These are phyloP conservation scores for Entosphenus tridentatus DNA, from an alignment of 2,113 vertebrate species.

Conservation along the genomic window DNA sequence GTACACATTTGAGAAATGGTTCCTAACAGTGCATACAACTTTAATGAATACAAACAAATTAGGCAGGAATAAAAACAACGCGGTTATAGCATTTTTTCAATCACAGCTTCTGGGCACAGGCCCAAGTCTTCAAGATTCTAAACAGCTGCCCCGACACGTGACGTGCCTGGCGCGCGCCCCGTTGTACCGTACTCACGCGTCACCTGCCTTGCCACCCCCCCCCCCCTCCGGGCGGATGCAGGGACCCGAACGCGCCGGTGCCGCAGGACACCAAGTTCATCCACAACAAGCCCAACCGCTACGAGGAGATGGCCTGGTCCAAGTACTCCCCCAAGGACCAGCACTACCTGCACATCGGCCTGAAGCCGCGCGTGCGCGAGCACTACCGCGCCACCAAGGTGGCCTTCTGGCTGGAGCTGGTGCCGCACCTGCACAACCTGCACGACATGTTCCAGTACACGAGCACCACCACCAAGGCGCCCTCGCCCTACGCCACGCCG, in stretches of 20 bases:
- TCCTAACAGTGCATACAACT: no score
- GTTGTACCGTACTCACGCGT: no score
- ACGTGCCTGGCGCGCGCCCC: no score
- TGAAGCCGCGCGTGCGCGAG: conserved; percentile 2
- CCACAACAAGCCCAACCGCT: conserved; percentile 6
- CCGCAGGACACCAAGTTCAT: conserved; percentile 6
- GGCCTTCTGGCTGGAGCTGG: conserved; percentile 63
- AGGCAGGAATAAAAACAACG: no score
- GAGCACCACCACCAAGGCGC: conserved; percentile 33
- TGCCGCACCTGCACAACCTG: conserved; percentile 57
- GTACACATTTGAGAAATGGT: no score
- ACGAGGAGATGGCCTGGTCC: conserved; percentile 4
- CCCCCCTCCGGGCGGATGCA: neutral
- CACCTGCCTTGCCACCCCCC: no score
- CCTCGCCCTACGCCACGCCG: conserved; percentile 24
- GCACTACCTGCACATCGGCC: conserved; percentile 2
- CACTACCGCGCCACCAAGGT: conserved; percentile 4
- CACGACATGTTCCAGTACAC: conserved; percentile 31
- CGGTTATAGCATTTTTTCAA: no score
- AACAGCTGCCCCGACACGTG: no score
- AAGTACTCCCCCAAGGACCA: conserved; percentile 5
- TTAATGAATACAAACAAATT: no score
- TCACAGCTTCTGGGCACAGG: no score
- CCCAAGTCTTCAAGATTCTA: no score
- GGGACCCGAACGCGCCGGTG: conserved; percentile 2